Evolutionary conservation across 2,113 vertebrate species (phyloP).

Genomic region (Gnathonemus echidnorhynchus): DNA sequence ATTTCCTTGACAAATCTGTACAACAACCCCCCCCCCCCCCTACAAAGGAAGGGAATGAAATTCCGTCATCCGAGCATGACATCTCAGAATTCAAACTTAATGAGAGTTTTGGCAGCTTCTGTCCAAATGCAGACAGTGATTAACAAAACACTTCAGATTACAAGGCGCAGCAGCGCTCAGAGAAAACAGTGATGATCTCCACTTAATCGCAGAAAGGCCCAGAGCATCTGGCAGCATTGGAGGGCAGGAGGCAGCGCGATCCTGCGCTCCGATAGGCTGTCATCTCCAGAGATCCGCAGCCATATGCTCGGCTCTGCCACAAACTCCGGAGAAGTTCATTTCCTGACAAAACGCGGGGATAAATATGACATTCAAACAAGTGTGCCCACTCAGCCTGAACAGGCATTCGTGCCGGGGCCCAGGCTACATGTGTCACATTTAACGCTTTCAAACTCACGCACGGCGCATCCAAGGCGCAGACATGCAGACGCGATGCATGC

Average conservation of each 20-base stretch:
- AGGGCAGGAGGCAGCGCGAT: constrained; percentile 70
- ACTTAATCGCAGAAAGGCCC: constrained; percentile 99
- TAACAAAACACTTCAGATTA: constrained; percentile 99
- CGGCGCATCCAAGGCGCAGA: not conserved
- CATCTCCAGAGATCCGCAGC: constrained; percentile 98
- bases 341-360: constrained; percentile 99
- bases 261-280: constrained; percentile 95
- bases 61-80: constrained; percentile 79
- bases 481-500: constrained; percentile 9
- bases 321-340: constrained; percentile 99
- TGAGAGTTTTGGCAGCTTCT: constrained; percentile 99
- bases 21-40: constrained; percentile 50
- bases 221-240: constrained; percentile 98
- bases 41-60: constrained; percentile 76
- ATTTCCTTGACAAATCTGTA: constrained; percentile 65
- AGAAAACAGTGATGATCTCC: constrained; percentile 99
- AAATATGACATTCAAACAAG: constrained; percentile 99
- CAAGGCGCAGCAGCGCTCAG: constrained; percentile 99
- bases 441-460: constrained; percentile 67
- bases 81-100: constrained; percentile 95
- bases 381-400: constrained; percentile 99
- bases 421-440: constrained; percentile 78
- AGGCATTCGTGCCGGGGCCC: constrained; percentile 61
- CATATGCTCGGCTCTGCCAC: constrained; percentile 98
- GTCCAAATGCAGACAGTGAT: constrained; percentile 57